Conservation (phyloP, 2,888 invertebrate species). For the Conus canariensis region DNA sequence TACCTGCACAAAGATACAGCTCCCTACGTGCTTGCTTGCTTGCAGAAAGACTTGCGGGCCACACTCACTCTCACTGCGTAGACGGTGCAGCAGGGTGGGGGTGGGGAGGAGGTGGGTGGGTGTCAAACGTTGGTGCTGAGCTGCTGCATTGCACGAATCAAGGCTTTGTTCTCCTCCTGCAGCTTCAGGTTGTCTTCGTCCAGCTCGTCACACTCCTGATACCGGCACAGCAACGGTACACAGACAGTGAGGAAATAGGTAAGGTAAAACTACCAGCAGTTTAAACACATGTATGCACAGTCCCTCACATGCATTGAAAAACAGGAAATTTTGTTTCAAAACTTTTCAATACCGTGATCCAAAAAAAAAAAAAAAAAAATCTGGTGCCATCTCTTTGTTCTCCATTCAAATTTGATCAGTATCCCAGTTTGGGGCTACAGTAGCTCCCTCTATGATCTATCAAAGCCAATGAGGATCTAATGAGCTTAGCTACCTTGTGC, state of each 20-base stretch:
- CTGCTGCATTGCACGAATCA: slow-evolving; percentile 70
- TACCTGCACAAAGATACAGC: too few species aligned
- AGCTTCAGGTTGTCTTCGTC: slow-evolving; percentile 69
- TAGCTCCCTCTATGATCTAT: too few species aligned
- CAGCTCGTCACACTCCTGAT: slow-evolving; percentile 68
- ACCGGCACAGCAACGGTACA: slow-evolving; percentile 37
- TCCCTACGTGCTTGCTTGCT: too few species aligned
- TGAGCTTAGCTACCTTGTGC: too few species aligned
- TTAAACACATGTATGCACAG: too few species aligned
- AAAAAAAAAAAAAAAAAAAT: too few species aligned
- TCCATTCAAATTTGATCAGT: too few species aligned
- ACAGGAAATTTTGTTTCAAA: background rate
- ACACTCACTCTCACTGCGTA: slow-evolving; percentile 5
- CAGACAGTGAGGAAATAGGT: background rate
- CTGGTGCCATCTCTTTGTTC: too few species aligned
- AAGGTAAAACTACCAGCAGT: background rate
- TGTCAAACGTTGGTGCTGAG: slow-evolving; percentile 56
- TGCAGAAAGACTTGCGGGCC: slow-evolving; percentile 13
- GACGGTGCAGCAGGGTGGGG: slow-evolving; percentile 1
- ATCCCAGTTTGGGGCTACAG: too few species aligned
- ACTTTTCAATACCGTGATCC: background rate
- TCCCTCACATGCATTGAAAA: background rate
- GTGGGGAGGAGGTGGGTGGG: background rate
- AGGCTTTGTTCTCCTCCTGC: slow-evolving; percentile 70
- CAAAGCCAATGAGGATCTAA: too few species aligned